Evolutionary conservation across 2,888 invertebrate species (phyloP).

Genomic region (Cryptocephalus primarius): DNA sequence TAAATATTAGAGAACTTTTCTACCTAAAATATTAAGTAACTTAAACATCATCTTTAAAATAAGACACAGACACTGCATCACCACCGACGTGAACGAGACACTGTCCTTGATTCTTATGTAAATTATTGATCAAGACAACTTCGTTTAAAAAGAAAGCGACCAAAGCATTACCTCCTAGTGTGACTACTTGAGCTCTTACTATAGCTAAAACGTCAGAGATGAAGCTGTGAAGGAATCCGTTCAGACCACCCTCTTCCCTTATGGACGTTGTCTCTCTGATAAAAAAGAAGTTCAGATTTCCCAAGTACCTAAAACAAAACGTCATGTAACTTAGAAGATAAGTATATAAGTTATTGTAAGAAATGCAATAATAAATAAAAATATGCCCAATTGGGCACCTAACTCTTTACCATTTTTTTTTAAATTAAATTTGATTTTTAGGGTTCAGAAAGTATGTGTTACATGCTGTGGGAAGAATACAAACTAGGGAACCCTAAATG

Average conservation of each 20-base stretch:
- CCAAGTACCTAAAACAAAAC: constrained; percentile 39
- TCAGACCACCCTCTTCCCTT: constrained; percentile 82
- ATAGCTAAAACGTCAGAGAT: constrained; percentile 89
- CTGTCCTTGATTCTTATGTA: constrained; percentile 97
- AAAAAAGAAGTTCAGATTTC: constrained; percentile 88
- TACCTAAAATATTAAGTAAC: background rate
- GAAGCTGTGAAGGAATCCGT: constrained; percentile 90
- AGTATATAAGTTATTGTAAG: too few relatives aligned
- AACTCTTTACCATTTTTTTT: too few relatives aligned
- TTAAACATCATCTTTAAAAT: constrained; percentile 42
- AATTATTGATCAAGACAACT: constrained; percentile 80
- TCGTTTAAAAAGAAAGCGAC: constrained; percentile 90
- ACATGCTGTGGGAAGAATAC: too few relatives aligned
- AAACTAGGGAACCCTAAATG: too few relatives aligned
- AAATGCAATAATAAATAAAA: too few relatives aligned
- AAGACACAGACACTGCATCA: constrained; percentile 78
- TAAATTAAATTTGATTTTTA: too few relatives aligned
- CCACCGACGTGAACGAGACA: constrained; percentile 93
- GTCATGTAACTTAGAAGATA: too few relatives aligned
- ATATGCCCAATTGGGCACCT: too few relatives aligned
- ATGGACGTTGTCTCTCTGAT: constrained; percentile 91
- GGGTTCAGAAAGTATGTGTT: too few relatives aligned
- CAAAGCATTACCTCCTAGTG: constrained; percentile 90
- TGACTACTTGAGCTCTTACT: constrained; percentile 84
- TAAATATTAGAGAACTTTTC: too few relatives aligned